phyloP scores from a whole-genome alignment of 2,888 invertebrate genomes.

The Doris montereyensis region DNA sequence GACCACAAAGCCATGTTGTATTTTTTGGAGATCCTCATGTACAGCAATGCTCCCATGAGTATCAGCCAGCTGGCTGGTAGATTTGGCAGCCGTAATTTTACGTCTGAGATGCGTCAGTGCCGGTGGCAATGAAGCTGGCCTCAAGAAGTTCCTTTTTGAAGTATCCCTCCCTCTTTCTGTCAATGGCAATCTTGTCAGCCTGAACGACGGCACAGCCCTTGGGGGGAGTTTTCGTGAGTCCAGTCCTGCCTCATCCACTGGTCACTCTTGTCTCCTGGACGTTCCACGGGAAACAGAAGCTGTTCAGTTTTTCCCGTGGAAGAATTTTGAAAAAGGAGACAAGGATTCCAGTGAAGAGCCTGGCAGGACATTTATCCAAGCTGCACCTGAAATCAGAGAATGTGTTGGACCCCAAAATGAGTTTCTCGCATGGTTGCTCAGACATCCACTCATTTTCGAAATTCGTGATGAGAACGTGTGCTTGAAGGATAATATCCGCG shows the following conservation, averaged over 20 bases:
- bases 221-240: conserved; percentile 68
- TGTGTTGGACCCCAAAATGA: conserved; percentile 73
- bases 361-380: conserved; percentile 94
- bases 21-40: conserved; percentile 97
- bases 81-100: conserved; percentile 99
- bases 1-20: conserved; percentile 82
- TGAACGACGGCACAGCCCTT: conserved; percentile 70
- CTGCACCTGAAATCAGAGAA: conserved; percentile 92
- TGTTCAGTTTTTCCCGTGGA: conserved; percentile 96
- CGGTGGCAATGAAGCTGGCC: conserved; percentile 92
- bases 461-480: conserved; percentile 71
- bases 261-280: conserved; percentile 59
- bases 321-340: conserved; percentile 93
- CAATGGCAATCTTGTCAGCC: conserved; percentile 77
- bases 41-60: conserved; percentile 91
- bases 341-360: conserved; percentile 99
- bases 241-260: conserved; percentile 63
- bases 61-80: conserved; percentile 98
- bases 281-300: conserved; percentile 86
- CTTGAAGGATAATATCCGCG: conserved; percentile 66
- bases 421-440: conserved; percentile 70
- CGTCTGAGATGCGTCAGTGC: conserved; percentile 89
- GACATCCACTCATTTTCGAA: conserved; percentile 73
- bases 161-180: conserved; percentile 97
- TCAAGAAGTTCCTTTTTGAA: conserved; percentile 96